phyloP scores from a whole-genome alignment of 2,888 invertebrate species.

The Leucania comma region DNA sequence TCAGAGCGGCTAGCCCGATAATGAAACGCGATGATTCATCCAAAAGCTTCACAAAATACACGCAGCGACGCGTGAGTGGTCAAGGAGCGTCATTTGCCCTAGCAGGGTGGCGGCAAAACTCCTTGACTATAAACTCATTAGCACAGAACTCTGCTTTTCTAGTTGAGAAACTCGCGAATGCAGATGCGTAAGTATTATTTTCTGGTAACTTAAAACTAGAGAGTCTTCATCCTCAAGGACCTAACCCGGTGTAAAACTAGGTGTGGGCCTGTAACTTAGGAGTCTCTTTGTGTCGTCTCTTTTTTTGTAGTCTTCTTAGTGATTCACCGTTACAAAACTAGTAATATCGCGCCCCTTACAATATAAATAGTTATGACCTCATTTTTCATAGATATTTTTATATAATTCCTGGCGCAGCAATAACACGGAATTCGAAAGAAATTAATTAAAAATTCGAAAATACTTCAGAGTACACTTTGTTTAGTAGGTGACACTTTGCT shows the following conservation, averaged over 20 bases:
- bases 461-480: too few species aligned
- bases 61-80: conserved; percentile 66
- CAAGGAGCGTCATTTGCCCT: conserved; percentile 64
- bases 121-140: conserved; percentile 81
- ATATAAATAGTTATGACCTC: too few species aligned
- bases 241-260: not conserved
- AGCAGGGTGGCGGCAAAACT: conserved; percentile 80
- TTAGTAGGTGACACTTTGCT: too few species aligned
- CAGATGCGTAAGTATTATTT: conserved; percentile 73
- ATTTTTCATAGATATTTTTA: too few species aligned
- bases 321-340: too few species aligned
- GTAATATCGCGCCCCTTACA: too few species aligned
- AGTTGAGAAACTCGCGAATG: conserved; percentile 75
- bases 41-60: conserved; percentile 75
- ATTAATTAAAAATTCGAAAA: too few species aligned
- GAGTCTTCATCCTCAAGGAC: not conserved
- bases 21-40: conserved; percentile 88
- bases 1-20: conserved; percentile 83
- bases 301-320: too few species aligned
- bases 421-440: too few species aligned
- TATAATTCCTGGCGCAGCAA: too few species aligned
- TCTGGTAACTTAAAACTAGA: not conserved
- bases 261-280: too few species aligned
- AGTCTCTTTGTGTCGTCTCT: too few species aligned
- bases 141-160: conserved; percentile 77